Conservation (phyloP, 2,888 invertebrate species). For the Macaria notata region DNA sequence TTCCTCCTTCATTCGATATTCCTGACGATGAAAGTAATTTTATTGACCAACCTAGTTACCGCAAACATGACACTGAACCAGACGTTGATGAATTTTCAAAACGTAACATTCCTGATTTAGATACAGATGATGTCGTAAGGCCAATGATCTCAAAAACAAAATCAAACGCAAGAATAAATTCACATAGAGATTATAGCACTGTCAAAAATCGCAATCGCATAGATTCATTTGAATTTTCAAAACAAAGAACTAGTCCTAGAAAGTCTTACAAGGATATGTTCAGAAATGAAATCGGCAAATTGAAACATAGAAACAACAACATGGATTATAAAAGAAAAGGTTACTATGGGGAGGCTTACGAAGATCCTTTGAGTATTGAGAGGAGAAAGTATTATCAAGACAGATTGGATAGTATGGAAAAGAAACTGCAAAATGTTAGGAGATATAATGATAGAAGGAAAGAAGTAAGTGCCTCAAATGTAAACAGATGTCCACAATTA, state of each 20-base stretch:
- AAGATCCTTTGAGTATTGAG: conserved; percentile 46
- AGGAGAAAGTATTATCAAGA: conserved; percentile 62
- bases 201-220: conserved; percentile 20
- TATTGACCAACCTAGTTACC: conserved; percentile 16
- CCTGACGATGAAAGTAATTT: conserved; percentile 24
- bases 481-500: too few species aligned
- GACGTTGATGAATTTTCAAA: conserved; percentile 12
- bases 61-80: conserved; percentile 7
- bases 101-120: neutral
- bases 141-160: neutral
- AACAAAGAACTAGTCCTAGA: conserved; percentile 17
- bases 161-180: neutral
- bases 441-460: conserved; percentile 36
- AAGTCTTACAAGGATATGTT: conserved; percentile 22
- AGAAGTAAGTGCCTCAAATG: conserved; percentile 35
- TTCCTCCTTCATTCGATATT: conserved; percentile 11
- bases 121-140: conserved; percentile 13
- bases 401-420: conserved; percentile 56
- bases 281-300: conserved; percentile 13
- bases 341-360: conserved; percentile 26
- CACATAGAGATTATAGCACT: conserved; percentile 1
- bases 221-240: conserved; percentile 15
- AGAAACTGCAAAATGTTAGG: conserved; percentile 40
- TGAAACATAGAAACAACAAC: conserved; percentile 10
- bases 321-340: conserved; percentile 26